Conservation (phyloP, 2,797 vertebrate genomes). For the Macropodus opercularis region DNA sequence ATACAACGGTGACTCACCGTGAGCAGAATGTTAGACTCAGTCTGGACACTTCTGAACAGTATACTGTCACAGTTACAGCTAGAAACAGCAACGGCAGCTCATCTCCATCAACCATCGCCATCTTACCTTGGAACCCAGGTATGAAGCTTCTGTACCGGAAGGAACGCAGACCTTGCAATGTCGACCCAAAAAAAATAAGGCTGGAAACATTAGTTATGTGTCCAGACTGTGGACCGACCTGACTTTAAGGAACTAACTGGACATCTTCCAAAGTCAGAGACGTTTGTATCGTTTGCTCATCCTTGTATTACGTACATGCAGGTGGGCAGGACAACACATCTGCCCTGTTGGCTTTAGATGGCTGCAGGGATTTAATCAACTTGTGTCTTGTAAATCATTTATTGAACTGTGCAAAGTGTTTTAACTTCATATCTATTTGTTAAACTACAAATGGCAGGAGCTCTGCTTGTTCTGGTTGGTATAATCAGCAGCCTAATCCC, state of each 20-base stretch:
- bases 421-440: no score
- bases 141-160: neutral
- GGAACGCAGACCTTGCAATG: no score
- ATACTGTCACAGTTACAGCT: conserved; percentile 60
- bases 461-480: neutral
- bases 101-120: conserved; percentile 53
- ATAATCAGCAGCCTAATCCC: neutral
- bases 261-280: no score
- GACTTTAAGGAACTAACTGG: no score
- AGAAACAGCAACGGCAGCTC: conserved; percentile 69
- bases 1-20: neutral
- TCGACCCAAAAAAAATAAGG: neutral
- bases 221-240: no score
- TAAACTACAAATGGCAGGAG: neutral
- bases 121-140: conserved; percentile 53
- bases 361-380: neutral
- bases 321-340: no score
- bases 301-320: no score
- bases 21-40: conserved; percentile 4
- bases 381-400: no score
- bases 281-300: no score
- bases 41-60: conserved; percentile 14
- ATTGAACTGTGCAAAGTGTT: no score
- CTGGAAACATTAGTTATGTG: neutral
- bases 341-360: neutral